Base-by-base conservation (phyloP, 2,113 vertebrate genomes). In the Pantherophis guttatus region DNA sequence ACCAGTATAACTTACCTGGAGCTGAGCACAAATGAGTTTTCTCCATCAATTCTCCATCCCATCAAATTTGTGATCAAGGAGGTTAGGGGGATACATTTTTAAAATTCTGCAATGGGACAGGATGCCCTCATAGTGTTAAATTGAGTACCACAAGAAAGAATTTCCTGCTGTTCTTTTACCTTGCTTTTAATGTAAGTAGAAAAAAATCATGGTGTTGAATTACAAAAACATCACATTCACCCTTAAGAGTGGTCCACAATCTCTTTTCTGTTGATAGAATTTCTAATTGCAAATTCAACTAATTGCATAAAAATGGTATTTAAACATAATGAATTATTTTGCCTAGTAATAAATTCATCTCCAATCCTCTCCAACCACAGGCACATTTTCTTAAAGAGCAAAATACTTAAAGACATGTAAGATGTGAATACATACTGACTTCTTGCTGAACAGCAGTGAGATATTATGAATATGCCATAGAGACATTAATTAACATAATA, bases 401-500 rank as follows among this genome's bases (percentile, higher is more conserved):
- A 11, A 81, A 29, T 81, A 50, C 21, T 81, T 57, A 9, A 53
- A 70, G 50, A 62, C 2, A 81, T 26, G 48, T 87, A 90, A 29
- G 4, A 87, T 65, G 5, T 54, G 81, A 87, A 44, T n/a, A 65
- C 9, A 53, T 15, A n/a, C 48, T 59, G n/a, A 86, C 21, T 44
- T 59, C 21, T 55, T 54, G 53, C 26, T 55, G 39, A 94, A 65
- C 55, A 92, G 87, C 90, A 53, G 48, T 86, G 55, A 89, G n/a
- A 9, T 3, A 4, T 57, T 88, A 58, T 12, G 53, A 75, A 13
- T 0, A 62, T 3, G 1, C 85, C 92, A 90, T 93, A 90, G 86
- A 90, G 0, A 9, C 0, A 0, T 96, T 91, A 94, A 91, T 89
- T 97, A 96, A 97, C 90, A 89, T 53, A n/a, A 91, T 94, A 81